These are phyloP conservation scores for Cheiracanthium punctorium DNA, from an alignment of 2,888 invertebrate genomes.

Conservation along the genomic window DNA sequence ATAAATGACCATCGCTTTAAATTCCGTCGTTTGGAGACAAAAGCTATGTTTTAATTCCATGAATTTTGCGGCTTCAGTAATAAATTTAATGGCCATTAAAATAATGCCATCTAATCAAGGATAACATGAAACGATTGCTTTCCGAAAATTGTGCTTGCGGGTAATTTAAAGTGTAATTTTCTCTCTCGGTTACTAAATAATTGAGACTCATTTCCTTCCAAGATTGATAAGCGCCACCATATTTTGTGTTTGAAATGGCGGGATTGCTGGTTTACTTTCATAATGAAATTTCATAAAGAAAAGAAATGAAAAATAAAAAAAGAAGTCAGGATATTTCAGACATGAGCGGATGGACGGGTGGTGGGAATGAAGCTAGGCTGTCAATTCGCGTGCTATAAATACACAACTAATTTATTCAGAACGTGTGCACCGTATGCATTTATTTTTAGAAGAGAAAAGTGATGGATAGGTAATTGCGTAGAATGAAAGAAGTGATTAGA, in stretches of 20 bases:
- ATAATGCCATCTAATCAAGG: constrained; percentile 4
- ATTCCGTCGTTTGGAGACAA: background rate
- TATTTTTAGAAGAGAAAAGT: no score
- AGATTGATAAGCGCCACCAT: background rate
- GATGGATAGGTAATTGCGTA: no score
- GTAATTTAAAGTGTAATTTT: constrained; percentile 10
- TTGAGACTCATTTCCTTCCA: constrained; percentile 1
- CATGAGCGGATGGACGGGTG: no score
- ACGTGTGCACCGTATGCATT: no score
- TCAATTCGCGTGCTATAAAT: no score
- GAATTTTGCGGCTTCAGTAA: background rate
- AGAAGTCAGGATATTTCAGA: no score
- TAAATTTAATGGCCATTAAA: constrained; percentile 17
- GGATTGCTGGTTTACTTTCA: background rate
- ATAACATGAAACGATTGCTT: constrained; percentile 2
- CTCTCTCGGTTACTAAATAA: background rate
- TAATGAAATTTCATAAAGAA: background rate
- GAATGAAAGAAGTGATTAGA: no score
- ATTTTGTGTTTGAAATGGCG: background rate
- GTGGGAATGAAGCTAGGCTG: no score
- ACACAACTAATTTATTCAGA: no score
- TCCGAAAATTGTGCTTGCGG: constrained; percentile 1
- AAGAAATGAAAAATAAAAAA: background rate
- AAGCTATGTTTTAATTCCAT: background rate
- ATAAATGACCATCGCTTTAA: background rate